Evolutionary conservation across 2,113 vertebrate genomes (phyloP).

Genomic region (Pyxicephalus adspersus): DNA sequence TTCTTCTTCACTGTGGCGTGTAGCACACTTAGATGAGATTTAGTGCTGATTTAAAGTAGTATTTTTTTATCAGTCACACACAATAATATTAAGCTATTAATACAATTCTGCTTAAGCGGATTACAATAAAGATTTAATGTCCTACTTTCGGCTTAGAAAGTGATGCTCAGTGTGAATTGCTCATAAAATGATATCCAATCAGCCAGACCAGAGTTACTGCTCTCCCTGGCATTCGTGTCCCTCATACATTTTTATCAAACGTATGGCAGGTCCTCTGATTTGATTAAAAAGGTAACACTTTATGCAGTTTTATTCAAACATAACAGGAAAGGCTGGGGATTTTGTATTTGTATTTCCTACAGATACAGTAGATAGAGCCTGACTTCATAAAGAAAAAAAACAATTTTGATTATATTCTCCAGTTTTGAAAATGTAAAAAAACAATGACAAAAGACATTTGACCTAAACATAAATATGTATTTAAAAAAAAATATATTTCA

Average conservation of each 20-base stretch:
- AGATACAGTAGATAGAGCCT: no score
- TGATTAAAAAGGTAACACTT: conserved; percentile 66
- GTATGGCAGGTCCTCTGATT: conserved; percentile 68
- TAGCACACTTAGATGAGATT: conserved; percentile 59
- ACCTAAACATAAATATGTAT: no score
- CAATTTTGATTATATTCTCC: no score
- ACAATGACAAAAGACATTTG: no score
- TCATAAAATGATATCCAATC: conserved; percentile 76
- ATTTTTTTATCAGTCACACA: conserved; percentile 71
- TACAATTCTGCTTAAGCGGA: conserved; percentile 72
- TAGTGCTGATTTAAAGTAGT: conserved; percentile 68
- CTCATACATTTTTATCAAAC: conserved; percentile 75
- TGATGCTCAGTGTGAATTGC: conserved; percentile 65
- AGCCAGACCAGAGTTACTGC: conserved; percentile 71
- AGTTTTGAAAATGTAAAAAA: no score
- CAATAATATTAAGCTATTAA: conserved; percentile 73
- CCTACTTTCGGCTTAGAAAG: conserved; percentile 66
- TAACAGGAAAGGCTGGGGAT: conserved; percentile 23
- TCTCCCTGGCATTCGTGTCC: conserved; percentile 72
- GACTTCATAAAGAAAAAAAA: no score
- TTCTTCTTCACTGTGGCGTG: conserved; percentile 55
- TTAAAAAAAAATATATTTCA: no score
- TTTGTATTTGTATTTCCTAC: no score
- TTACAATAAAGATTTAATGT: conserved; percentile 78
- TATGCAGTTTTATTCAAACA: conserved; percentile 60